These are phyloP conservation scores for Cebus imitator DNA, from an alignment of 2,113 vertebrate genomes.

Conservation along the genomic window DNA sequence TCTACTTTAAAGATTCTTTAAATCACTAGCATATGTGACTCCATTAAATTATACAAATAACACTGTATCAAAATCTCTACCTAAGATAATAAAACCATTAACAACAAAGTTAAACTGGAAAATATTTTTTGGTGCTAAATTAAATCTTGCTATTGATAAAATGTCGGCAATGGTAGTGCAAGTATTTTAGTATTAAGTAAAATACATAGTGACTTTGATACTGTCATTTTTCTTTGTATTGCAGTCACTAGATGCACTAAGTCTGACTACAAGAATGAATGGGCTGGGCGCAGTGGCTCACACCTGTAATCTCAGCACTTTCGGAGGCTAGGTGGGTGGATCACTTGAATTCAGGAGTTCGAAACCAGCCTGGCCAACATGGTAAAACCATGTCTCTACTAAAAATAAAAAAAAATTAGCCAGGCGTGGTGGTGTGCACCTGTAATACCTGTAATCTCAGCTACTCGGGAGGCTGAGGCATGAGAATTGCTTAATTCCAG, in stretches of 20 bases:
- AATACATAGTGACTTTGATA: background rate
- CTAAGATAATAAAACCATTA: background rate
- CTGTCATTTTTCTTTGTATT: background rate
- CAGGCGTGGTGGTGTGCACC: no score
- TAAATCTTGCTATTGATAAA: background rate
- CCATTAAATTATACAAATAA: slow-evolving; percentile 1
- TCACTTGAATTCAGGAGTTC: no score
- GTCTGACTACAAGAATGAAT: background rate
- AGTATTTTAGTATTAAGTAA: background rate
- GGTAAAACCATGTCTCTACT: no score
- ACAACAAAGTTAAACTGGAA: background rate
- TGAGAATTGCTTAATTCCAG: no score
- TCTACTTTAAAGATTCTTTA: background rate
- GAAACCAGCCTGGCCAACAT: no score
- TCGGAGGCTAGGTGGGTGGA: no score
- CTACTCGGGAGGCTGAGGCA: no score
- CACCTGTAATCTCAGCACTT: no score
- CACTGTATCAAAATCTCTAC: background rate
- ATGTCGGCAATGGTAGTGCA: background rate
- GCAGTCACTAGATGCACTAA: background rate
- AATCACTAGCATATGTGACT: background rate
- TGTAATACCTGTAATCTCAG: no score
- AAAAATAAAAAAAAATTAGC: no score
- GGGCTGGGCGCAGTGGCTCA: no score
- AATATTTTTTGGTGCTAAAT: background rate